Percentiles rank a stretch among this genome's conserved stretches.
These are phyloP conservation scores for Deroplatys truncata DNA, from an alignment of 2,888 invertebrate genomes.

Conservation along the genomic window DNA sequence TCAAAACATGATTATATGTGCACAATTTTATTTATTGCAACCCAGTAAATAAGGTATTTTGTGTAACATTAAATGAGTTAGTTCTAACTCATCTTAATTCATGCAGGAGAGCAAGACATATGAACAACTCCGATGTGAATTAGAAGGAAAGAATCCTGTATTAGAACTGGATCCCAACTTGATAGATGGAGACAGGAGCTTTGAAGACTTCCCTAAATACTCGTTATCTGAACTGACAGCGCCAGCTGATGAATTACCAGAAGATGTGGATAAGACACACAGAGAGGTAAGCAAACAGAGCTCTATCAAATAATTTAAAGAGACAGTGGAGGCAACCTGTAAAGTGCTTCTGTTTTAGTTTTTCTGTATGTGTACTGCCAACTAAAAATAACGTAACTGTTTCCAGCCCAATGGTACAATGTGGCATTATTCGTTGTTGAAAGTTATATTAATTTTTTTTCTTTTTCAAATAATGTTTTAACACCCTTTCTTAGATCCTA, in stretches of 20 bases:
- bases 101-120: conserved; percentile 49
- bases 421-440: too few relatives aligned
- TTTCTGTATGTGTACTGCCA: too few relatives aligned
- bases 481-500: too few relatives aligned
- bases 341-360: too few relatives aligned
- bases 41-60: too few relatives aligned
- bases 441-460: too few relatives aligned
- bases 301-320: neutral
- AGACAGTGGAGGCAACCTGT: neutral
- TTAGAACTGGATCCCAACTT: conserved; percentile 20
- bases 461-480: too few relatives aligned
- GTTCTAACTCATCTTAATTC: neutral
- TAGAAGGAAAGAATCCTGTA: conserved; percentile 53
- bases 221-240: conserved; percentile 69
- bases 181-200: conserved; percentile 45
- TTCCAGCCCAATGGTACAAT: too few relatives aligned
- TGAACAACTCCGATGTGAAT: conserved; percentile 46
- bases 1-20: too few relatives aligned
- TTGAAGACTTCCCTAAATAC: conserved; percentile 77
- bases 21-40: too few relatives aligned
- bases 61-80: too few relatives aligned
- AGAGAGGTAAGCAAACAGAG: conserved; percentile 64
- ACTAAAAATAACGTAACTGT: too few relatives aligned
- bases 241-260: conserved; percentile 73
- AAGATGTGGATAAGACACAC: conserved; percentile 75